Evolutionary conservation across 1,140 invertebrate genomes (phyloP).

Genomic region (Teleogryllus occipitalis): DNA sequence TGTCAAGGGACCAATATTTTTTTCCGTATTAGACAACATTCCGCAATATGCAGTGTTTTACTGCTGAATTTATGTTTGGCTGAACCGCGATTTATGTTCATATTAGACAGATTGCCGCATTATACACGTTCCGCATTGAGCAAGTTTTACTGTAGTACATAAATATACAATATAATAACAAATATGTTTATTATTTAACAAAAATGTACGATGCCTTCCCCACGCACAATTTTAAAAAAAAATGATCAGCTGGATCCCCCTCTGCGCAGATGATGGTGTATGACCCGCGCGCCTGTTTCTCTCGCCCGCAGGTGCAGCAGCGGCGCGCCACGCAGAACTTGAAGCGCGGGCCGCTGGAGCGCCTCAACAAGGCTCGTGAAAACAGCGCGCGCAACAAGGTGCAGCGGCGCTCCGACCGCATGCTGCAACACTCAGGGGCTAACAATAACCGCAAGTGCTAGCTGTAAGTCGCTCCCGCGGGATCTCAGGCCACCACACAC

Average conservation of each 20-base stretch:
- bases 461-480: constrained; percentile 22
- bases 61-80: too few relatives aligned
- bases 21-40: too few relatives aligned
- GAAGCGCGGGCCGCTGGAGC: constrained; percentile 49
- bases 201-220: neutral
- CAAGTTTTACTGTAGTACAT: too few relatives aligned
- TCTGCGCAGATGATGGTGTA: neutral
- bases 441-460: constrained; percentile 69
- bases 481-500: constrained; percentile 17
- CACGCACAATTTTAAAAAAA: neutral
- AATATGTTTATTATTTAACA: too few relatives aligned
- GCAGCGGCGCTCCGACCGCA: constrained; percentile 51
- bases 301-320: constrained; percentile 36
- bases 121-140: too few relatives aligned
- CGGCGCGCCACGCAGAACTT: constrained; percentile 45
- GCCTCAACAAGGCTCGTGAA: constrained; percentile 56
- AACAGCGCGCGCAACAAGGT: constrained; percentile 50
- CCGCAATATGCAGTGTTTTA: too few relatives aligned
- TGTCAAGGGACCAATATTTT: too few relatives aligned
- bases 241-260: neutral
- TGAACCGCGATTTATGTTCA: too few relatives aligned
- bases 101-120: too few relatives aligned
- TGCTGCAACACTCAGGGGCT: constrained; percentile 53
- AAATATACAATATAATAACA: too few relatives aligned
- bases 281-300: constrained; percentile 16